Percentiles rank a stretch among this genome's conserved stretches.
phyloP scores from a whole-genome alignment of 2,113 vertebrate species.

The Catharus fuscescens region DNA sequence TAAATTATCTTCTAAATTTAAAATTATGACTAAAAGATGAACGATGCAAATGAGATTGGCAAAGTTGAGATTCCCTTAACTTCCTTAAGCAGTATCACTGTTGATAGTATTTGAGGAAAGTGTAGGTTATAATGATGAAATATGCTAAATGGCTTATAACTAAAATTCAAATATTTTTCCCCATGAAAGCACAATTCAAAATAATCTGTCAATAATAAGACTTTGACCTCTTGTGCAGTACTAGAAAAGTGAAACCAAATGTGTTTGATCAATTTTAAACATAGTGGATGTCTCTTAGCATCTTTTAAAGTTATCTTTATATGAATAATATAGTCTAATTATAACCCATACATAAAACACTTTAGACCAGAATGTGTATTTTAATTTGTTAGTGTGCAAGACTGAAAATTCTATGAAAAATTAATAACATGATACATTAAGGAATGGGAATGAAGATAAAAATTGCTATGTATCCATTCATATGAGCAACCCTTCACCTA shows the following conservation, averaged over 20 bases:
- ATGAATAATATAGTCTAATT: neutral
- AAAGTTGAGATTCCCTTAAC: neutral
- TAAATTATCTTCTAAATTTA: neutral
- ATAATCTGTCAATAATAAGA: neutral
- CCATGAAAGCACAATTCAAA: neutral
- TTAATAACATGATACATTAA: neutral
- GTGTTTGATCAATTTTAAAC: neutral
- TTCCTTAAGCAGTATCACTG: neutral
- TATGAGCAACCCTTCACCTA: neutral
- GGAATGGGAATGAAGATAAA: neutral
- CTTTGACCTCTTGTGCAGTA: neutral
- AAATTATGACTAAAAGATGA: neutral
- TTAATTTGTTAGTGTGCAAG: neutral
- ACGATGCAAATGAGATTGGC: neutral
- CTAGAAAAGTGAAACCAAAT: neutral
- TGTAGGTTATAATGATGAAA: neutral
- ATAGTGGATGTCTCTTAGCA: neutral
- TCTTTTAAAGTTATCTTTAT: neutral
- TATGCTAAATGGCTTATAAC: neutral
- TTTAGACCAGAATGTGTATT: neutral
- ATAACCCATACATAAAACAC: neutral
- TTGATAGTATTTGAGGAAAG: neutral
- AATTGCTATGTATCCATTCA: neutral
- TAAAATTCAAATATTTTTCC: neutral
- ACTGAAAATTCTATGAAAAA: neutral